A percentile compares a stretch with the other conserved stretches of the same genome.
phyloP scores from a whole-genome alignment of 2,113 vertebrate genomes.

The Helogale parvula region DNA sequence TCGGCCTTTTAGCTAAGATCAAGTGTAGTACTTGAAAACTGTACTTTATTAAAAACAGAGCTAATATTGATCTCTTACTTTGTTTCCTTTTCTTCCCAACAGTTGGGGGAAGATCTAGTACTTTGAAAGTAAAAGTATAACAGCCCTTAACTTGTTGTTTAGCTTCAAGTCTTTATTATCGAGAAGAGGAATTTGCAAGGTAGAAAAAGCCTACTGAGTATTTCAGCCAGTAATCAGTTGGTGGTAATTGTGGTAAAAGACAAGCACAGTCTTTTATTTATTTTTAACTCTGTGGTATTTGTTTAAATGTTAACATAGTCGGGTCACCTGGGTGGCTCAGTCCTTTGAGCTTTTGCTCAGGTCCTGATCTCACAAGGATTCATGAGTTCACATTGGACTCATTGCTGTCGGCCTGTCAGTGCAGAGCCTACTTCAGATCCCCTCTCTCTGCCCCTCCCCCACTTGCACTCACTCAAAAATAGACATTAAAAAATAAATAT shows the following conservation, averaged over 20 bases:
- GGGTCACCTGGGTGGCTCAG: too few relatives aligned
- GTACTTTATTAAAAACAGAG: neutral
- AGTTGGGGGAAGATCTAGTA: neutral
- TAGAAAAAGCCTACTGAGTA: neutral
- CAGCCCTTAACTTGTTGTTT: neutral
- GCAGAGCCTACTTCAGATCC: too few relatives aligned
- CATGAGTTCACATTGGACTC: too few relatives aligned
- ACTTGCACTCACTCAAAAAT: too few relatives aligned
- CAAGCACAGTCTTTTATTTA: neutral
- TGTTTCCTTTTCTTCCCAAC: neutral
- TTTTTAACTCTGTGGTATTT: neutral
- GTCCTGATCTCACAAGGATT: too few relatives aligned
- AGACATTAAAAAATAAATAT: neutral
- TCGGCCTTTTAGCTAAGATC: too few relatives aligned
- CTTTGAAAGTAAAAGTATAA: neutral
- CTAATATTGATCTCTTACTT: conserved; percentile 1
- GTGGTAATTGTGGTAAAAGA: neutral
- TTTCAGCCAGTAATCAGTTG: neutral
- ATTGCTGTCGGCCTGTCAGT: too few relatives aligned
- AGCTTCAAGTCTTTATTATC: conserved; percentile 12
- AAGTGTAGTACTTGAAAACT: neutral
- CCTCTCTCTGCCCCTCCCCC: too few relatives aligned
- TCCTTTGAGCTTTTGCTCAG: too few relatives aligned
- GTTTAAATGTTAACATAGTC: conserved; percentile 21
- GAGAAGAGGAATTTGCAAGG: neutral